Evolutionary conservation across 53 echinoderm and acorn worm genomes (phyloP), one percentile per base, ranked within the genome.

Genomic region (Hippasteria phrygiana): DNA sequence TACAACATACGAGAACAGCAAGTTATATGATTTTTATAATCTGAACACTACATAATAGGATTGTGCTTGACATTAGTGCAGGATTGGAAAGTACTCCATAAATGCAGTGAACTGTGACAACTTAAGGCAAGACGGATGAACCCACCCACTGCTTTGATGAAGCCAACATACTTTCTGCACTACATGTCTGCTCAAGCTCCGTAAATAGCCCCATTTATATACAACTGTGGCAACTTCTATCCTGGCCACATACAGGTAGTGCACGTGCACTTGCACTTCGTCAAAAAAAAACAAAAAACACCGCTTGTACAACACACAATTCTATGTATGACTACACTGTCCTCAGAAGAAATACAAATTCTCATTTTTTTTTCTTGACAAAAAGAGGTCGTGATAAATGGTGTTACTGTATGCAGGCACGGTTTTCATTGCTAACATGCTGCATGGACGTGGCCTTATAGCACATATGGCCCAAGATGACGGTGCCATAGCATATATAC

Each of bases 141-240:
- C 12, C 34, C 13, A 35, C 6, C 37, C 14, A 14, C 34, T 14
- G 17, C 67, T 70, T 34, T 70, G 36, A 70, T 70, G 71, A 70
- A 70, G 36, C 16, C 38, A 17, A 5, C 71, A 73, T 73, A 24
- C 31, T 24, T 24, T 38, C 38, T 43, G 45, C 64, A 11, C 45
- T 18, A 64, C 20, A 16, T 43, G 17, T 18, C 28, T 43, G 32
- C 16, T 31, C 45, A 66, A 65, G 82, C 17, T 42, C 18, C 45
- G 18, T 43, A 82, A 82, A 82, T 82, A 65, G 82, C 29, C 82
- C 66, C 82, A 82, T 82, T 82, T 82, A 82, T 82, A 82, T 65
- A 43, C 31, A 29, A 39, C 65, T 63, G 82, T 82, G 65, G 65
- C 62, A 38, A 12, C 74, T 42, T 24, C 6, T 27, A 56, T 13